Conservation (phyloP, 92 coral and sea anemone species). For the Actinostola sp. region DNA sequence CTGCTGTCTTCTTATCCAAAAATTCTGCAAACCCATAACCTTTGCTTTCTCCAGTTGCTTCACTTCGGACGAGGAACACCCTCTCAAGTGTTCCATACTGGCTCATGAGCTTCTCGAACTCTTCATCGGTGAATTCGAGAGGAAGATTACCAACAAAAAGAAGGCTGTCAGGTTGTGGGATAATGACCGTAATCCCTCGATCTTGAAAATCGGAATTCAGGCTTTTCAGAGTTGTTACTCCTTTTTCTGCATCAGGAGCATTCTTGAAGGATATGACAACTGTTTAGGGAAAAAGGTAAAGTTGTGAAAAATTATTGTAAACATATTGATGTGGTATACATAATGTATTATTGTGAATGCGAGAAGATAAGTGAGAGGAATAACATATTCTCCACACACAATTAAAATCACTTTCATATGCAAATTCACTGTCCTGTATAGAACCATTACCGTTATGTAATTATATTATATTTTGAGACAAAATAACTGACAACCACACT, state of each 20-base stretch:
- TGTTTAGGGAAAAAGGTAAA: slow-evolving; percentile 2
- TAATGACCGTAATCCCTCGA: slow-evolving; percentile 55
- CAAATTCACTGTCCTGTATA: too few species aligned
- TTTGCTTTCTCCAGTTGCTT: slow-evolving; percentile 85
- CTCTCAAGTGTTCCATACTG: slow-evolving; percentile 87
- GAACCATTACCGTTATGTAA: too few species aligned
- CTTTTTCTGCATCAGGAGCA: slow-evolving; percentile 10
- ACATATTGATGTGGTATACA: too few species aligned
- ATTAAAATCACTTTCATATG: too few species aligned
- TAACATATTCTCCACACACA: too few species aligned
- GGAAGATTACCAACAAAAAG: slow-evolving; percentile 94
- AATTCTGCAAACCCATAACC: slow-evolving; percentile 97
- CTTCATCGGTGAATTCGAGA: slow-evolving; percentile 77
- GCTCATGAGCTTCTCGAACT: slow-evolving; percentile 80
- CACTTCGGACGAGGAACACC: slow-evolving; percentile 75
- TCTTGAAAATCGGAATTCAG: slow-evolving; percentile 73
- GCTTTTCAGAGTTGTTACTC: slow-evolving; percentile 2
- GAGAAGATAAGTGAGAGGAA: too few species aligned
- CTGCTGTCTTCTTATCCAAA: slow-evolving; percentile 63
- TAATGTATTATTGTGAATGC: too few species aligned
- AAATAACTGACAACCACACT: too few species aligned
- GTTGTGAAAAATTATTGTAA: neutral
- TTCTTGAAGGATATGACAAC: slow-evolving; percentile 8
- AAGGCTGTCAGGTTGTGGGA: slow-evolving; percentile 75
- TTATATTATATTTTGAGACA: too few species aligned